Evolutionary conservation across 37 sponge, comb jelly and placozoan species (phyloP), one percentile per base, ranked within the genome.

Genomic region (Chondrilla cf. caribensis): DNA sequence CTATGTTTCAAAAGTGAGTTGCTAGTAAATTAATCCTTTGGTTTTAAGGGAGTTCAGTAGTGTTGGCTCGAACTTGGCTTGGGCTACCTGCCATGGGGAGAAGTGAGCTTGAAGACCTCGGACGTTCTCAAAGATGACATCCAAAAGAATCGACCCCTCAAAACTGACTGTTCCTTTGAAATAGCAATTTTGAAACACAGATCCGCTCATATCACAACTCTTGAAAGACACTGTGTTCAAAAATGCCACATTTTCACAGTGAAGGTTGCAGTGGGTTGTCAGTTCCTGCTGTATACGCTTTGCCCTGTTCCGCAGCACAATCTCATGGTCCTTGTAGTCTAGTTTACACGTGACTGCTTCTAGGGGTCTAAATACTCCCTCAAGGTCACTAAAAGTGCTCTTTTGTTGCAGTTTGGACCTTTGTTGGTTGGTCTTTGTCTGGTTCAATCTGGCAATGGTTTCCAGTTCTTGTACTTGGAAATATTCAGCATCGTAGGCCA

Each of bases 51-150:
- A 31, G 21, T 73, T 22, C n/a, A 73, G 21, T 3, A 73, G 76
- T 40, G 38, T 43, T 40, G 43, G 41, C 40, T 73, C 76, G 41
- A 73, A 73, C 38, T 22, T 24, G 15, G 43, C 76, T 24, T 73
- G 76, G 1, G 41, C 21, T n/a, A 73, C 44, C 40, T 73, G 76
- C 76, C 76, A 73, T 38, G 76, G 76, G 40, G 76, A 21, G 24
- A 73, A 73, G 44, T 73, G 76, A 19, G 36, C 44, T n/a, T 73
- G 31, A 39, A 73, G 76, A 40, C 76, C 76, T 73, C 76, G 43
- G 15, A 73, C 76, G 36, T 37, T 37, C 76, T 73, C 76, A 73
- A 73, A 73, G 7, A 21, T 73, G 41, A 37, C 41, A 73, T 38
- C 76, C 18, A 1, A 39, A 11, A 73, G 76, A 39, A 73, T 73